These are phyloP conservation scores for Smutsia temminckii DNA, from an alignment of 2,797 vertebrate species.

Conservation along the genomic window DNA sequence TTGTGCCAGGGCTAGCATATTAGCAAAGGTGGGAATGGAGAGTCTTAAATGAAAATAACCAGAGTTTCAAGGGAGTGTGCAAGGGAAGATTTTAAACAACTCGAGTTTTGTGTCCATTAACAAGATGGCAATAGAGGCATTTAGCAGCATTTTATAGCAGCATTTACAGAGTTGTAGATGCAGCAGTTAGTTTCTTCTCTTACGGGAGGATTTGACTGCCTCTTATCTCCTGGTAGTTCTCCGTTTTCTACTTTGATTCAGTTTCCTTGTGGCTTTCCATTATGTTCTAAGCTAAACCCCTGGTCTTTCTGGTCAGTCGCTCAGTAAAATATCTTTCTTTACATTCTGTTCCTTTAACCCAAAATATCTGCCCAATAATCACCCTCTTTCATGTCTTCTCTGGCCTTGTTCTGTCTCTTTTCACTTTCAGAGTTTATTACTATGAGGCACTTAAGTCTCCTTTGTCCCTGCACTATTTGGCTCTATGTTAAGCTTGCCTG, in stretches of 20 bases:
- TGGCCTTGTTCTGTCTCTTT: not conserved
- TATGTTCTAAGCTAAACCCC: not conserved
- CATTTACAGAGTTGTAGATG: not conserved
- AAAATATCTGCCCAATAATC: not conserved
- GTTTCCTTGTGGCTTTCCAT: not conserved
- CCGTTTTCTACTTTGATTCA: not conserved
- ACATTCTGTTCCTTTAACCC: not conserved
- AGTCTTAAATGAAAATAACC: not conserved
- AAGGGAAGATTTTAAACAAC: not conserved
- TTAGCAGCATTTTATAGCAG: not conserved
- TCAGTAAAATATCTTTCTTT: not conserved
- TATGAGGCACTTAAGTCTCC: not conserved
- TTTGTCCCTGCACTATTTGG: not conserved
- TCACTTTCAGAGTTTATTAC: not conserved
- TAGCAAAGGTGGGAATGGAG: not conserved
- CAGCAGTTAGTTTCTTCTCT: not conserved
- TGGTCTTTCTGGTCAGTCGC: not conserved
- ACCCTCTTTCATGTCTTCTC: not conserved
- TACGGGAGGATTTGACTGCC: not conserved
- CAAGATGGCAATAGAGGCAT: not conserved
- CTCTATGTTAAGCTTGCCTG: not conserved
- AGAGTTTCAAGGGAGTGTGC: not conserved
- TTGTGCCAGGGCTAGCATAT: not conserved
- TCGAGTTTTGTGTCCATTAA: not conserved
- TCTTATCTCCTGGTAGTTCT: not conserved